phyloP scores from a whole-genome alignment of 2,888 invertebrate genomes.

The Leptinotarsa rubiginosa region DNA sequence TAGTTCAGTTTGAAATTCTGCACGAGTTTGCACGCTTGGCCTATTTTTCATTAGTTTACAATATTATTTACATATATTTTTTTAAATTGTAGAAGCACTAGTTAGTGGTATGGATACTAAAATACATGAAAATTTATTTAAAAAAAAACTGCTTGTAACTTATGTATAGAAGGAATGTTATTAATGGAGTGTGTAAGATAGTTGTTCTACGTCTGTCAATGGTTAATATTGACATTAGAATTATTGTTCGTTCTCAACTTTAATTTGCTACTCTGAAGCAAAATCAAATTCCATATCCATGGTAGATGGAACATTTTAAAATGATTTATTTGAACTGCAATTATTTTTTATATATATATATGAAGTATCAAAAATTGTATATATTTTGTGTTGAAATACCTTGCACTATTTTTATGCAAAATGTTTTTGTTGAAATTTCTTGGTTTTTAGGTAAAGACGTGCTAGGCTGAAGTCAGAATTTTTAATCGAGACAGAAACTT shows the following conservation, averaged over 20 bases:
- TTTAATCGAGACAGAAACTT: no score
- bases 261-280: background rate
- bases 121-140: background rate
- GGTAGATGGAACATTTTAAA: no score
- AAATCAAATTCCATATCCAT: background rate
- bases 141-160: no score
- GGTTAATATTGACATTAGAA: background rate
- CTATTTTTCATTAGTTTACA: background rate
- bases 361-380: background rate
- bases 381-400: background rate
- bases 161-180: no score
- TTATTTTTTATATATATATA: no score
- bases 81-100: background rate
- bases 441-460: no score
- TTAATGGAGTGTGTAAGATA: background rate
- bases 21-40: background rate
- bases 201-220: background rate
- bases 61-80: background rate
- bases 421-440: background rate
- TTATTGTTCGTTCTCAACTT: background rate
- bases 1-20: background rate
- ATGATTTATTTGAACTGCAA: no score
- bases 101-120: background rate
- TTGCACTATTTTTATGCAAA: constrained; percentile 2
- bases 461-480: no score